Percentiles rank a stretch among this genome's conserved stretches.
phyloP scores from a whole-genome alignment of 2,888 invertebrate species.

The Helobdella robusta region DNA sequence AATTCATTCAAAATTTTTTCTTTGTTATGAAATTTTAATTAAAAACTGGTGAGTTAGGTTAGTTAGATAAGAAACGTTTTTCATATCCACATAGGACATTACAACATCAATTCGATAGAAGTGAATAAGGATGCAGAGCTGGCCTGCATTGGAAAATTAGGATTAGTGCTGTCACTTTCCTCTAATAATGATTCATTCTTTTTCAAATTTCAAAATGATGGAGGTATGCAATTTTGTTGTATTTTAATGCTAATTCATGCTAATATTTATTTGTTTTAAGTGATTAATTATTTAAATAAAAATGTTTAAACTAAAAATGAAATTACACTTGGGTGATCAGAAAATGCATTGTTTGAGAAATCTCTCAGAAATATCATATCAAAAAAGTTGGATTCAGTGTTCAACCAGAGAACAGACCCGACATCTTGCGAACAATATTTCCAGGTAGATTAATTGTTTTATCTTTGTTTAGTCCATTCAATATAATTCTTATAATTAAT shows the following conservation, averaged over 20 bases:
- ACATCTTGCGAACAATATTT: slow-evolving; percentile 97
- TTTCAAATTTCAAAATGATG: slow-evolving; percentile 56
- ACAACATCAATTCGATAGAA: slow-evolving; percentile 6
- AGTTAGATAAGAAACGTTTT: no score
- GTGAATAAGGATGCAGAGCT: slow-evolving; percentile 27
- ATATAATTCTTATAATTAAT: background rate
- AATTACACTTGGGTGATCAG: slow-evolving; percentile 46
- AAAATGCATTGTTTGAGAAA: slow-evolving; percentile 66
- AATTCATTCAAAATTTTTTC: background rate
- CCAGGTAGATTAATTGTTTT: slow-evolving; percentile 54
- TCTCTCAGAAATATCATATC: slow-evolving; percentile 61
- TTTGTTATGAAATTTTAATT: background rate
- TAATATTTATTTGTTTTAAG: slow-evolving; percentile 31
- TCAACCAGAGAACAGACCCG: slow-evolving; percentile 90
- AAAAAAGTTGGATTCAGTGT: slow-evolving; percentile 60
- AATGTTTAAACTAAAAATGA: background rate
- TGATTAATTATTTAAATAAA: background rate
- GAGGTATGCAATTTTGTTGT: slow-evolving; percentile 15
- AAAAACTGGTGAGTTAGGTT: no score
- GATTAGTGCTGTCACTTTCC: slow-evolving; percentile 58
- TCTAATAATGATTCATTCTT: slow-evolving; percentile 65
- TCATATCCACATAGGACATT: no score
- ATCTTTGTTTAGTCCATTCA: background rate
- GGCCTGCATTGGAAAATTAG: slow-evolving; percentile 52
- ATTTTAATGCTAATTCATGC: background rate